These are phyloP conservation scores for Pyrrhosoma nymphula DNA, from an alignment of 2,888 invertebrate species.

Conservation along the genomic window DNA sequence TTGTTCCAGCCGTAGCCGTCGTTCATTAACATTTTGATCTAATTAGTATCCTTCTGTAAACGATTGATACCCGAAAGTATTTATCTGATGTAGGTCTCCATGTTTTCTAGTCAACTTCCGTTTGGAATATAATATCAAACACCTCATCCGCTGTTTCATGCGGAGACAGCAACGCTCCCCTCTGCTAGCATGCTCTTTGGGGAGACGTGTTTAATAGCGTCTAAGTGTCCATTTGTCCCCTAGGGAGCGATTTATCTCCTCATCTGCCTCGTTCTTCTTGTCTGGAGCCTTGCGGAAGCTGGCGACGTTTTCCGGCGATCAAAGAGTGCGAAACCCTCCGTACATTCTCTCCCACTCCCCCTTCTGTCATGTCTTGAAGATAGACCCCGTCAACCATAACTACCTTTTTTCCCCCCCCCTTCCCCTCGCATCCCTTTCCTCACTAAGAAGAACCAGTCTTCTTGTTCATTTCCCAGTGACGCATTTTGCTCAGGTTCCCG, in stretches of 20 bases:
- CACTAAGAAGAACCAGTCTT: neutral
- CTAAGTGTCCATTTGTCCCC: constrained; percentile 1
- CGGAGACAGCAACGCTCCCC: no score
- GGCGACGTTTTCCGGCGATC: neutral
- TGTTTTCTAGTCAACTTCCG: no score
- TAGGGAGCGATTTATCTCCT: neutral
- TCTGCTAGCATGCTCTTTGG: neutral
- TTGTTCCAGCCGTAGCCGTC: no score
- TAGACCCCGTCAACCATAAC: neutral
- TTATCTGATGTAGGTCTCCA: no score
- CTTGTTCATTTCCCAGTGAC: constrained; percentile 3
- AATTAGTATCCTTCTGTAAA: no score
- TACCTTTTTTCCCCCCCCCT: neutral
- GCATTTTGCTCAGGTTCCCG: constrained; percentile 11
- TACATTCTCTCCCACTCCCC: neutral
- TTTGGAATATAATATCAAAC: no score
- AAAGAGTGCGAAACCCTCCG: neutral
- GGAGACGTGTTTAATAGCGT: neutral
- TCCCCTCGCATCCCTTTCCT: neutral
- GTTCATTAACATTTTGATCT: no score
- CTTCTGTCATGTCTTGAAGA: neutral
- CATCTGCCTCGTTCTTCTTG: neutral
- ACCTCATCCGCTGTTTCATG: no score
- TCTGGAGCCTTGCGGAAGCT: neutral
- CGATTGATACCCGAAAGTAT: no score